Percentiles rank a stretch among this genome's conserved stretches.
Conservation (phyloP, 1,140 invertebrate genomes). For the Phthorimaea operculella region DNA sequence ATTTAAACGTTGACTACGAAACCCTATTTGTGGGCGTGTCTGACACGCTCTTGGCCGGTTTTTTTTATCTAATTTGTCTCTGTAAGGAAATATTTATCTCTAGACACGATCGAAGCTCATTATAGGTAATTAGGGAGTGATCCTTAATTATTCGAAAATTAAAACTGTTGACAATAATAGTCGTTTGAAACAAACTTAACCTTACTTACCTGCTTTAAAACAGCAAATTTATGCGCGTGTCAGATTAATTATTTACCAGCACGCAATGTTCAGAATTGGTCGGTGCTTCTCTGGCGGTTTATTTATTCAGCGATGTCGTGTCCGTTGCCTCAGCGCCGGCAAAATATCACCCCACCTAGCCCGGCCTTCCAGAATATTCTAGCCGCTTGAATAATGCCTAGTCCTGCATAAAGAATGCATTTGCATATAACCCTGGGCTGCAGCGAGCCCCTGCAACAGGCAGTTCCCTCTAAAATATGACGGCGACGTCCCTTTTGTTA, state of each 20-base stretch:
- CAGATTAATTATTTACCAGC: neutral
- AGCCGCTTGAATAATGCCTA: conserved; percentile 40
- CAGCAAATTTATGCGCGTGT: neutral
- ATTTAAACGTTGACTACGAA: too few species aligned
- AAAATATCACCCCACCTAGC: conserved; percentile 25
- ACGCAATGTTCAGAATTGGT: conserved; percentile 5
- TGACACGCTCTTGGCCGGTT: too few species aligned
- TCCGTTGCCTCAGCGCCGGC: conserved; percentile 15
- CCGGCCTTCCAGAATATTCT: conserved; percentile 32
- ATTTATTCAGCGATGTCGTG: conserved; percentile 30
- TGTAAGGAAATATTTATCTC: too few species aligned
- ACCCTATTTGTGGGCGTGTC: too few species aligned
- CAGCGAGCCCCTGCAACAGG: conserved; percentile 20
- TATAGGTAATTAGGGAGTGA: too few species aligned
- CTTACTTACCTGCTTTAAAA: too few species aligned
- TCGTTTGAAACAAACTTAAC: too few species aligned
- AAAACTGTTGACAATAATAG: too few species aligned
- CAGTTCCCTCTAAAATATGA: conserved; percentile 23
- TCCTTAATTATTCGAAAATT: too few species aligned
- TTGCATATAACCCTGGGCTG: conserved; percentile 30
- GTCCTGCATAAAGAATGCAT: conserved; percentile 44
- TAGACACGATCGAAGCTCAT: too few species aligned
- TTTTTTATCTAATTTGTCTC: too few species aligned
- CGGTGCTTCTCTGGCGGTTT: conserved; percentile 24
- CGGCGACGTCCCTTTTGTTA: conserved; percentile 2